Conservation (phyloP, 2,113 vertebrate genomes). For the Melanerpes formicivorus region DNA sequence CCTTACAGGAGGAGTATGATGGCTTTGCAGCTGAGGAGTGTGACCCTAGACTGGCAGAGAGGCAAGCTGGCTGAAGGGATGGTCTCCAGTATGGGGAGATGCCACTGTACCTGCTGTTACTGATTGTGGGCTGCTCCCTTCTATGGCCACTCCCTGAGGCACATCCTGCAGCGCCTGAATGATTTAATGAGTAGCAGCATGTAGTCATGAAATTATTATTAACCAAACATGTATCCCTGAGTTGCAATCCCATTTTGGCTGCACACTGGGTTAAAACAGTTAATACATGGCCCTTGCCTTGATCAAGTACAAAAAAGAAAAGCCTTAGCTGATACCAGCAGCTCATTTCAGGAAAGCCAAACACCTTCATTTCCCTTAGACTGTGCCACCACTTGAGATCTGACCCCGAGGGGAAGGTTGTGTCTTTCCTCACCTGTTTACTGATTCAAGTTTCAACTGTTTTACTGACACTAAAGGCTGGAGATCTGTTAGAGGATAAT, state of each 20-base stretch:
- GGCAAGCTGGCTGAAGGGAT: not conserved
- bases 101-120: fast-evolving
- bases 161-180: not conserved
- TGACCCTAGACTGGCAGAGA: not conserved
- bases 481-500: slow-evolving; percentile 34
- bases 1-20: not conserved
- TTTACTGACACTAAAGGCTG: not conserved
- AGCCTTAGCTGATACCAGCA: not conserved
- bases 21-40: not conserved
- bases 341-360: slow-evolving; percentile 1
- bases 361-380: not conserved
- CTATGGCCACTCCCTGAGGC: fast-evolving
- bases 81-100: not conserved
- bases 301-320: not conserved
- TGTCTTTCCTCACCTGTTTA: not conserved
- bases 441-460: slow-evolving; percentile 4
- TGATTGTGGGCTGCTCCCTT: not conserved
- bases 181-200: not conserved
- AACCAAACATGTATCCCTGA: not conserved
- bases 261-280: not conserved
- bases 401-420: slow-evolving; percentile 16
- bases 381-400: not conserved
- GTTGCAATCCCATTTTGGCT: not conserved
- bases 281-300: not conserved
- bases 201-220: not conserved